Percentiles rank a stretch among this genome's conserved stretches.
phyloP scores from a whole-genome alignment of 2,888 invertebrate species.

The Aelia acuminata region DNA sequence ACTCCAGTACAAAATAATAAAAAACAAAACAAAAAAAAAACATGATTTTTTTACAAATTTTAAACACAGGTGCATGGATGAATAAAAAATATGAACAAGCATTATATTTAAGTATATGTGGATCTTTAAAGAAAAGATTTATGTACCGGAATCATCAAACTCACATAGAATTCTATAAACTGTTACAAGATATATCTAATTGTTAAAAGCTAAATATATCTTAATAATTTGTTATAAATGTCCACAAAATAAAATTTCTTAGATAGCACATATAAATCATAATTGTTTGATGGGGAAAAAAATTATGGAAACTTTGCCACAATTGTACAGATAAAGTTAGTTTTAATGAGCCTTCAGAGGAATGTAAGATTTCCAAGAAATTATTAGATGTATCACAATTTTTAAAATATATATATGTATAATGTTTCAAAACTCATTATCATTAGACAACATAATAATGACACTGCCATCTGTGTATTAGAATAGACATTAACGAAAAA shows the following conservation, averaged over 20 bases:
- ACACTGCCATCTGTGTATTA: slow-evolving; percentile 25
- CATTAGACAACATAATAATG: slow-evolving; percentile 12
- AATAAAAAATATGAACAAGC: neutral
- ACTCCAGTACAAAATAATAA: neutral
- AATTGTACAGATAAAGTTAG: slow-evolving; percentile 35
- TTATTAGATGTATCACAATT: neutral
- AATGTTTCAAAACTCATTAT: neutral
- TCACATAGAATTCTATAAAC: neutral
- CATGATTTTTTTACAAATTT: neutral
- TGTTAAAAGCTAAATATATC: slow-evolving; percentile 36
- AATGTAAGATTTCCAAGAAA: neutral
- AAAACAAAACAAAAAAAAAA: neutral
- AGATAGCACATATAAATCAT: slow-evolving; percentile 35
- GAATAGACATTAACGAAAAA: neutral
- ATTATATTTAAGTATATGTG: neutral
- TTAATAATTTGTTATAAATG: slow-evolving; percentile 49
- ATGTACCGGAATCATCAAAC: neutral
- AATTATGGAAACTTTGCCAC: slow-evolving; percentile 41
- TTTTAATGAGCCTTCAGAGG: neutral
- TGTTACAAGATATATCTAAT: neutral
- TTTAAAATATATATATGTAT: neutral
- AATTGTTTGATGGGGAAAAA: neutral
- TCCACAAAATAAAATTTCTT: slow-evolving; percentile 35
- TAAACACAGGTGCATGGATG: neutral
- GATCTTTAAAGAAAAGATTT: neutral